Conservation (phyloP, 2,113 vertebrate species). For the Pteronura brasiliensis region DNA sequence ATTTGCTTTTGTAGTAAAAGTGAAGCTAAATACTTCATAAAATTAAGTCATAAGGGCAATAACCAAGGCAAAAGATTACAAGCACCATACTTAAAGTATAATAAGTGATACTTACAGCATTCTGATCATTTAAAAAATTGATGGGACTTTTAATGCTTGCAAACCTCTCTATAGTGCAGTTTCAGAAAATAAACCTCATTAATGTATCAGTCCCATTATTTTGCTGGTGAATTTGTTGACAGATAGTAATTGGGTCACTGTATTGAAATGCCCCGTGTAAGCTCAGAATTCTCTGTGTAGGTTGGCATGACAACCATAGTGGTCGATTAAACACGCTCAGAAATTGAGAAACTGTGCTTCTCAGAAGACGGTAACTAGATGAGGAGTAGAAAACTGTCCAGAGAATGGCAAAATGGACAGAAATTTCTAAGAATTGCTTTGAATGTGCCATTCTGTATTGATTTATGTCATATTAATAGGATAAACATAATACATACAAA, state of each 20-base stretch:
- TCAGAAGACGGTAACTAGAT: slow-evolving; percentile 77
- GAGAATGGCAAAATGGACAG: slow-evolving; percentile 22
- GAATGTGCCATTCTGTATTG: background rate
- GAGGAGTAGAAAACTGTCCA: slow-evolving; percentile 38
- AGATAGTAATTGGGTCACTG: slow-evolving; percentile 97
- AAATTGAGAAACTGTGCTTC: slow-evolving; percentile 75
- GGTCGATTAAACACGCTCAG: slow-evolving; percentile 93
- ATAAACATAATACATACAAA: background rate
- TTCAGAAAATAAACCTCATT: slow-evolving; percentile 80
- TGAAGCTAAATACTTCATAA: slow-evolving; percentile 13
- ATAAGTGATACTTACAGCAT: background rate
- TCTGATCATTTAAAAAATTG: slow-evolving; percentile 61
- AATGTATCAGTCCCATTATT: slow-evolving; percentile 88
- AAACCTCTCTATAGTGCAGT: slow-evolving; percentile 65
- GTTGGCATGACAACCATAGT: slow-evolving; percentile 95
- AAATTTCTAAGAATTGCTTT: background rate
- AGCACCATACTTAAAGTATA: background rate
- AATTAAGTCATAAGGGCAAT: background rate
- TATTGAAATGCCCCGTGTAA: slow-evolving; percentile 89
- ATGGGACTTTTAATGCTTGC: slow-evolving; percentile 41
- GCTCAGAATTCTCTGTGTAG: slow-evolving; percentile 85
- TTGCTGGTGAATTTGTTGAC: slow-evolving; percentile 95
- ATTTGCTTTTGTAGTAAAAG: background rate
- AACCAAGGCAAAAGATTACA: slow-evolving; percentile 41
- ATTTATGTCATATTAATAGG: background rate